phyloP scores from a whole-genome alignment of 2,113 vertebrate genomes.

The Conger conger region DNA sequence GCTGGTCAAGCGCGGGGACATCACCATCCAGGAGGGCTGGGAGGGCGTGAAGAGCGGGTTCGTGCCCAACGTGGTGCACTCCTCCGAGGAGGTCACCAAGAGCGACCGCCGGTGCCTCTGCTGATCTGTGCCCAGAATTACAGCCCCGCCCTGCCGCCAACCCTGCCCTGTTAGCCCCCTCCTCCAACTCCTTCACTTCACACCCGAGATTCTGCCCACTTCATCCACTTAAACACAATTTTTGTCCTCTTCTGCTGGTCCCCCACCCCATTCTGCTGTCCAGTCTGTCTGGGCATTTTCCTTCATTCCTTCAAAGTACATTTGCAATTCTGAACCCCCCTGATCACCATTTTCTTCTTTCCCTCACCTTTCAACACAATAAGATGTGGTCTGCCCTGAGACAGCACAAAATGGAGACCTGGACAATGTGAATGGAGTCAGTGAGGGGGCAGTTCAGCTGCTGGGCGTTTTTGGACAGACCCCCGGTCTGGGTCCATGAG shows the following conservation, averaged over 20 bases:
- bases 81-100: slow-evolving; percentile 91
- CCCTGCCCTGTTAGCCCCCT: background rate
- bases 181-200: too few species aligned
- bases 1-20: slow-evolving; percentile 90
- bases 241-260: background rate
- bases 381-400: background rate
- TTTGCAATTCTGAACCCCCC: slow-evolving; percentile 23
- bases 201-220: background rate
- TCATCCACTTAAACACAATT: too few species aligned
- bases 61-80: slow-evolving; percentile 92
- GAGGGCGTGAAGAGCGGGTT: slow-evolving; percentile 97
- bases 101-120: slow-evolving; percentile 88
- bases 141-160: background rate
- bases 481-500: background rate
- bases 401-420: background rate
- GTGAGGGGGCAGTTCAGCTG: too few species aligned
- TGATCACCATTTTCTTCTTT: slow-evolving; percentile 13
- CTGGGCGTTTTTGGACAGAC: background rate
- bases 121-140: slow-evolving; percentile 63
- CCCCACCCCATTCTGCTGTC: slow-evolving; percentile 3
- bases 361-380: background rate
- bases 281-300: background rate
- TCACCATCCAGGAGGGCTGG: slow-evolving; percentile 96
- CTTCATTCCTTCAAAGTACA: slow-evolving; percentile 5
- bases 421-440: slow-evolving; percentile 11